Evolutionary conservation across 2,888 invertebrate genomes (phyloP).

Genomic region (Caenorhabditis wallacei): DNA sequence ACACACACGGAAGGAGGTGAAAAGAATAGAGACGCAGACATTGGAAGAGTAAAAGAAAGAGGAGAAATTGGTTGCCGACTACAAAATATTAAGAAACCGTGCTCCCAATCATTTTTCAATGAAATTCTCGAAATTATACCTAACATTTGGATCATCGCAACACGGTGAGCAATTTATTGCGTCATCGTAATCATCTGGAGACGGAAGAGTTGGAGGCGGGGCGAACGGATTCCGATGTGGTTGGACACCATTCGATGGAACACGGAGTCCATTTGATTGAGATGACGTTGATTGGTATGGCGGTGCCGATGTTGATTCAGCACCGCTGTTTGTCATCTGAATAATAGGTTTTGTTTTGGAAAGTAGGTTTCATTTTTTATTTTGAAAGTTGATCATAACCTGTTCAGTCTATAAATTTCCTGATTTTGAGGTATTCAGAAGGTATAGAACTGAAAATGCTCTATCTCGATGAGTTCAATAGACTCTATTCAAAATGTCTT

Average conservation of each 20-base stretch:
- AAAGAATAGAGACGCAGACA: constrained; percentile 22
- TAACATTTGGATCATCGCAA: constrained; percentile 76
- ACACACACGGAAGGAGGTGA: neutral
- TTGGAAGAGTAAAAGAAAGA: neutral
- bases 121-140: constrained; percentile 53
- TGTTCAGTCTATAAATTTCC: too few relatives aligned
- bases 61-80: neutral
- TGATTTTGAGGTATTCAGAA: too few relatives aligned
- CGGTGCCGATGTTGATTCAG: constrained; percentile 40
- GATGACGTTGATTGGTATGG: constrained; percentile 6
- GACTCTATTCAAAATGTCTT: too few relatives aligned
- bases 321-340: constrained; percentile 44
- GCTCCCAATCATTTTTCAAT: neutral
- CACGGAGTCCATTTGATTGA: neutral
- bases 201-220: constrained; percentile 1
- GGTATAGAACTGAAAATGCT: too few relatives aligned
- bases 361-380: neutral
- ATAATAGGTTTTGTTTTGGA: neutral
- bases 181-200: constrained; percentile 69
- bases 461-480: too few relatives aligned
- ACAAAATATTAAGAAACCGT: neutral
- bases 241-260: constrained; percentile 7
- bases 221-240: constrained; percentile 59
- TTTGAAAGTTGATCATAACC: too few relatives aligned
- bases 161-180: constrained; percentile 79